Conservation (phyloP, 2,113 vertebrate genomes). For the Acanthochromis polyacanthus region DNA sequence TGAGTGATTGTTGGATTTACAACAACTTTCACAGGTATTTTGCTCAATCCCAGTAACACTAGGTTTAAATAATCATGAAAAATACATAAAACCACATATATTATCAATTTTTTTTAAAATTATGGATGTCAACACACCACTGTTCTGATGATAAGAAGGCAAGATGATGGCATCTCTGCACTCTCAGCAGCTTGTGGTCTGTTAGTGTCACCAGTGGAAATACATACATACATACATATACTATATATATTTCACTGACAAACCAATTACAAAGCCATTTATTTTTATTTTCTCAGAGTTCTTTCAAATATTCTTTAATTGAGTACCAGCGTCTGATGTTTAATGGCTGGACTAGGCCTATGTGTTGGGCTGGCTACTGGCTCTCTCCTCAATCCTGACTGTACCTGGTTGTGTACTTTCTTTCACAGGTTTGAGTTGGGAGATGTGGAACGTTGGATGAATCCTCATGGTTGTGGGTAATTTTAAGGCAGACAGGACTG, state of each 20-base stretch:
- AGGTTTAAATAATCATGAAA: conserved; percentile 11
- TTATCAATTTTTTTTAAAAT: conserved; percentile 1
- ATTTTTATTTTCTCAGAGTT: conserved; percentile 46
- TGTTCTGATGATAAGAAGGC: conserved; percentile 13
- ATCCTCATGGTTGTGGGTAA: too few species aligned
- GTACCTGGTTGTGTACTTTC: conserved; percentile 70
- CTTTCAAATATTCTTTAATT: conserved; percentile 77
- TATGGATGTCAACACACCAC: conserved; percentile 1
- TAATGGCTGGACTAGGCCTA: conserved; percentile 80
- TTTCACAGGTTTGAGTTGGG: too few species aligned
- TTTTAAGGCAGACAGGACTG: too few species aligned
- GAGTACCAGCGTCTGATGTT: conserved; percentile 80
- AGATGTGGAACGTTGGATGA: too few species aligned
- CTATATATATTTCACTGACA: too few species aligned
- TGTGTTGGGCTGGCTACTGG: conserved; percentile 71
- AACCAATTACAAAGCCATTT: too few species aligned
- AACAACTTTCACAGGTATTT: neutral
- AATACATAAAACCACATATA: conserved; percentile 5
- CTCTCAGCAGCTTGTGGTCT: conserved; percentile 9
- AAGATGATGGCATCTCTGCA: conserved; percentile 7
- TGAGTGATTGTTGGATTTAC: neutral
- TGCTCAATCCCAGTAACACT: neutral
- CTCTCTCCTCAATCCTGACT: conserved; percentile 77
- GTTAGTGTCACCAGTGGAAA: neutral
- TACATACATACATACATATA: too few species aligned